Conservation (phyloP, 2,113 vertebrate genomes). For the Gymnorhina tibicen region DNA sequence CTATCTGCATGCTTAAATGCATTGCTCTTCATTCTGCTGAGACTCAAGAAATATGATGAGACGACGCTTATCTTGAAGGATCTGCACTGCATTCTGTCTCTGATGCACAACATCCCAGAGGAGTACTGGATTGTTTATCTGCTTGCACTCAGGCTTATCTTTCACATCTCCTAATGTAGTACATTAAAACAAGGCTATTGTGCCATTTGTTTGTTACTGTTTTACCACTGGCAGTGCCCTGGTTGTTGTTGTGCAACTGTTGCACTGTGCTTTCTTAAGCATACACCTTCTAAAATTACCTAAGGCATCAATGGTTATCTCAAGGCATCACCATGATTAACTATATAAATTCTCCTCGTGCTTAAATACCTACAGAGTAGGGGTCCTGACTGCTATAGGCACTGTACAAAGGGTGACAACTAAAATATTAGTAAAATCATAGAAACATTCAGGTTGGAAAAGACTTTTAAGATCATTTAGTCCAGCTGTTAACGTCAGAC, state of each 20-base stretch:
- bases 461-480: not conserved
- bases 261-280: not conserved
- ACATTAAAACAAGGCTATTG: constrained; percentile 52
- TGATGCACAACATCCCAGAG: constrained; percentile 50
- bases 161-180: constrained; percentile 56
- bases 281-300: not conserved
- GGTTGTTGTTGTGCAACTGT: not conserved
- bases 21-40: constrained; percentile 27
- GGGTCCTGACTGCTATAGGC: not conserved
- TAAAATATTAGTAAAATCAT: not conserved
- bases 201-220: constrained; percentile 33
- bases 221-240: constrained; percentile 12
- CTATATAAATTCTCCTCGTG: not conserved
- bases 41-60: constrained; percentile 60
- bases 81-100: constrained; percentile 44
- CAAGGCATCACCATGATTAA: not conserved
- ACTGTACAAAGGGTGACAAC: not conserved
- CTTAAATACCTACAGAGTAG: not conserved
- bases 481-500: not conserved
- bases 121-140: constrained; percentile 69
- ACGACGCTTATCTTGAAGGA: constrained; percentile 42
- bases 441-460: not conserved
- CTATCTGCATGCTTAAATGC: constrained; percentile 17
- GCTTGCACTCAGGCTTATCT: constrained; percentile 63
- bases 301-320: no score